Evolutionary conservation across 2,797 vertebrate species (phyloP).

Genomic region (Betta splendens): DNA sequence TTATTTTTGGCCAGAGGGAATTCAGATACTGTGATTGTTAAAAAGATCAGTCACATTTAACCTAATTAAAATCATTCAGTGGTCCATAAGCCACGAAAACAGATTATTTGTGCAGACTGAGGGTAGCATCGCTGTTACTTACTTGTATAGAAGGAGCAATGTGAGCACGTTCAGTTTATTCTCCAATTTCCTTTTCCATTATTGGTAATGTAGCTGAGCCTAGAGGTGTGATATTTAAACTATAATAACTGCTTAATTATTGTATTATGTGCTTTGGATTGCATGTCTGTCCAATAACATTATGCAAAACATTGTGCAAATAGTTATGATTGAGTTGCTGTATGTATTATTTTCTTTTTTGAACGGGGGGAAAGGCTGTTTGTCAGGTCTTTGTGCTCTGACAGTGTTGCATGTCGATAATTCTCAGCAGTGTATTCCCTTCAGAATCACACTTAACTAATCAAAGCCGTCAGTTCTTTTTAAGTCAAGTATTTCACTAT

Average conservation of each 20-base stretch:
- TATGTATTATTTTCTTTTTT: constrained; percentile 30
- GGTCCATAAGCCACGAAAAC: constrained; percentile 18
- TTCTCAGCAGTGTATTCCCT: constrained; percentile 59
- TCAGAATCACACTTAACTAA: constrained; percentile 82
- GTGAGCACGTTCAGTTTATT: constrained; percentile 30
- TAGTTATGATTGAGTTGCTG: constrained; percentile 60
- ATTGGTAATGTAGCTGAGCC: constrained; percentile 51
- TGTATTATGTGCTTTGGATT: constrained; percentile 73
- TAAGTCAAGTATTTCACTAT: constrained; percentile 61
- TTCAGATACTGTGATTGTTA: constrained; percentile 20
- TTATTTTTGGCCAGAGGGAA: constrained; percentile 26
- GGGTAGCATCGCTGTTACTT: constrained; percentile 20
- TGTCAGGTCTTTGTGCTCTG: constrained; percentile 55
- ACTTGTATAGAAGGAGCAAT: constrained; percentile 15
- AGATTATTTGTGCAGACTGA: constrained; percentile 23
- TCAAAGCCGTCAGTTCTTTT: constrained; percentile 78
- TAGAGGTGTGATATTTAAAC: constrained; percentile 74
- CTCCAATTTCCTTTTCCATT: constrained; percentile 34
- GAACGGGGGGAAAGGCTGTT: constrained; percentile 50
- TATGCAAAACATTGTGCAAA: constrained; percentile 67
- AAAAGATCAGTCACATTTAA: constrained; percentile 26
- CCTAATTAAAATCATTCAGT: constrained; percentile 30
- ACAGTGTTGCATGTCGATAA: constrained; percentile 70
- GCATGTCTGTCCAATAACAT: constrained; percentile 73
- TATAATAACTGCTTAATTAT: constrained; percentile 66